Base-by-base conservation (phyloP, 2,113 vertebrate species). In the Pteronura brasiliensis region DNA sequence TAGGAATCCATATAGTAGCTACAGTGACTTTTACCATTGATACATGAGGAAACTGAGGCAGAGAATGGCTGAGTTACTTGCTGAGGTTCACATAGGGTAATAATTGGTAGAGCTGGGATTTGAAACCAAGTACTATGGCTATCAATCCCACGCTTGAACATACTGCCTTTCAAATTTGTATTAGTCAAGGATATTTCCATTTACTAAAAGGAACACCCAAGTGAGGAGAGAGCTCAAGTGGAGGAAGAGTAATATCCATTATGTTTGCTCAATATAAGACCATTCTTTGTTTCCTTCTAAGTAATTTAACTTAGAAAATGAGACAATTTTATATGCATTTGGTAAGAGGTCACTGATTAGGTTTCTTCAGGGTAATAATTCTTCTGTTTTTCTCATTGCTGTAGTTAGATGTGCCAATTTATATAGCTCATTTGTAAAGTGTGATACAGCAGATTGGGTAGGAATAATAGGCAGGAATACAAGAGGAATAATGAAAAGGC, bases 251-350 rank as follows among this genome's bases (percentile, higher is more conserved):
- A 55, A 4, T 44, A 4, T 79, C 67, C 86, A 71, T 29, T 27
- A 47, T 90, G 90, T 57, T 90, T 72, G 27, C 4, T 89, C 47
- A 93, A 63, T n/a, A 52, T 80, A 14, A 72, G 29, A 49, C 13
- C 52, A 34, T 1, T 25, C 52, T 95, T 76, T 49, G 39, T 89
- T 47, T 39, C 84, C 21, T 49, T 9, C 17, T 34, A 44, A 69
- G 11, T 86, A 94, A 67, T 93, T 90, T 95, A 76, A 95, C 4
- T 39, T 91, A 94, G 36, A 47, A 92, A 90, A 82, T 39, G n/a
- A 92, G 59, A 95, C 14, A 42, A 74, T 94, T 84, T 86, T 61
- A 87, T 31, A 34, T 42, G 27, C 7, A 31, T 59, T 57, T 96
- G 92, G 55, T 74, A 81, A 96, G 80, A 72, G 6, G 36, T 76